Base-by-base conservation (phyloP, 2,113 vertebrate species). In the Coptodon bakossiorum region DNA sequence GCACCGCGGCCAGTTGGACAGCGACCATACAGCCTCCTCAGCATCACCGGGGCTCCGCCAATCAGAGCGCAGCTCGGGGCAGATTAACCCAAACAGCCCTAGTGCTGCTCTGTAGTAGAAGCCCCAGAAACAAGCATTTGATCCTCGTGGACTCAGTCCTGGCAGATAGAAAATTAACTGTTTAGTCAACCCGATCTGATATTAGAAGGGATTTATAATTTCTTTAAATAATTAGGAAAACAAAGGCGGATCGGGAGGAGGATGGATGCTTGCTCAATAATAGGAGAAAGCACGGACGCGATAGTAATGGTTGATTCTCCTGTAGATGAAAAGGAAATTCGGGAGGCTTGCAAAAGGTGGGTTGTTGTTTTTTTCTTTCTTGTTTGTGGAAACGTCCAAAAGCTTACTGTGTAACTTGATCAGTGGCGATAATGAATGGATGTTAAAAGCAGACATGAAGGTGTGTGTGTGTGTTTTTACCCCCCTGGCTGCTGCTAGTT, bases 251-350 rank as follows among this genome's bases (percentile, higher is more conserved):
- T 6, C 66, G 52, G 80, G 24, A 7, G 80, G 80, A 50, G 82
- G 82, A 96, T 97, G 96, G 96, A 97, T 5, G 92, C 94, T 48
- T 71, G 89, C 79, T 93, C 95, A 19, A 89, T 84, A 7, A 91
- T 45, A 81, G 94, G 93, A 82, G 94, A 96, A 52, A 95, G 94
- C 93, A 93, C 94, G 82, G 95, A 96, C 45, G 95, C 90, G 88
- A 95, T 94, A 80, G 88, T 93, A 93, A 94, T 93, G 94, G 96
- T 96, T 82, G 95, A 96, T 45, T 92, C 92, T 85, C 88, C 90
- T 17, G 38, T 88, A 84, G 92, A 93, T 84, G 95, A 95, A 34
- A 90, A 81, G 92, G 93, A 88, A 31, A 90, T 90, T 68, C 94
- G 82, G 59, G 91, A 93, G 81, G 88, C 90, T 83, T 85, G 86